Conservation (phyloP, 1,140 invertebrate genomes). For the Chironomus tepperi region DNA sequence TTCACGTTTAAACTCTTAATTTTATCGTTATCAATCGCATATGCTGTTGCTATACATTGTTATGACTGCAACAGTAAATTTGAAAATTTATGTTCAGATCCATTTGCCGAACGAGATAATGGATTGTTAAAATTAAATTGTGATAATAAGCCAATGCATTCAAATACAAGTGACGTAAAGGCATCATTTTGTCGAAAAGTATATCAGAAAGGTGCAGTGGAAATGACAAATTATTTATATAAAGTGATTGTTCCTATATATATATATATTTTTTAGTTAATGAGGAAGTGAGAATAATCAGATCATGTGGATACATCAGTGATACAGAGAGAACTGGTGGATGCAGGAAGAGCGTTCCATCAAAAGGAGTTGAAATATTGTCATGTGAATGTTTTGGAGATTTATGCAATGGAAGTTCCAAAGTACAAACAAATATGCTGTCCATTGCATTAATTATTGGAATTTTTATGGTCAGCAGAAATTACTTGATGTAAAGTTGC, state of each 20-base stretch:
- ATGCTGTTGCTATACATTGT: not conserved
- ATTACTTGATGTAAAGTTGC: too few relatives aligned
- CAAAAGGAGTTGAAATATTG: not conserved
- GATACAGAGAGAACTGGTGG: not conserved
- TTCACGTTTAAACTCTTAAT: not conserved
- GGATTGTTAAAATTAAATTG: not conserved
- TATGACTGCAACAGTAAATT: not conserved
- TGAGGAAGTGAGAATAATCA: not conserved
- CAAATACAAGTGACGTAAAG: not conserved
- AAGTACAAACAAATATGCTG: too few relatives aligned
- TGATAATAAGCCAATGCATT: not conserved
- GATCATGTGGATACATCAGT: not conserved
- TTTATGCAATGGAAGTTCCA: not conserved
- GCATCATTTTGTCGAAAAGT: not conserved
- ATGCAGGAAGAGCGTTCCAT: not conserved
- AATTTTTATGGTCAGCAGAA: too few relatives aligned
- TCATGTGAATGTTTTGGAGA: not conserved
- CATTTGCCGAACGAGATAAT: not conserved
- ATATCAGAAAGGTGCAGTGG: not conserved
- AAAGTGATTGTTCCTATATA: too few relatives aligned
- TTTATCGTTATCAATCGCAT: not conserved
- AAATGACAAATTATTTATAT: too few relatives aligned
- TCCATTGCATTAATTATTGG: too few relatives aligned
- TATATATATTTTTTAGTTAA: not conserved
- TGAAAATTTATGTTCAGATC: not conserved